These are phyloP conservation scores for Pimpla rufipes DNA, from an alignment of 2,888 invertebrate species.

Conservation along the genomic window DNA sequence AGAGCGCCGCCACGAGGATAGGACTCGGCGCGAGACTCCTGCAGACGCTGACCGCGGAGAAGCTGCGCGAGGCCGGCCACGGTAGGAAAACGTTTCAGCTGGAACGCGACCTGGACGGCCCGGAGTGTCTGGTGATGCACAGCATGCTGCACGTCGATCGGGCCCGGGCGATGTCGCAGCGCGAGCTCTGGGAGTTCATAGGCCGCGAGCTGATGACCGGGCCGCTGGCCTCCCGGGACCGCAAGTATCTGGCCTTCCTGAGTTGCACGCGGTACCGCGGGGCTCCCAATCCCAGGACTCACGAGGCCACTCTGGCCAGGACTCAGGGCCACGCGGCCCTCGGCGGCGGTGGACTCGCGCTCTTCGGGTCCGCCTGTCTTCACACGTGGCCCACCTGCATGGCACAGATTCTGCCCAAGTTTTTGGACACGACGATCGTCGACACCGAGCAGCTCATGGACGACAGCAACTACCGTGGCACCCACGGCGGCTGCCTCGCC, in stretches of 20 bases:
- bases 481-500: constrained; percentile 94
- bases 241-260: constrained; percentile 96
- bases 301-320: constrained; percentile 90
- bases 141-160: constrained; percentile 90
- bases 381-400: constrained; percentile 95
- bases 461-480: constrained; percentile 96
- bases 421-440: constrained; percentile 88
- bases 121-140: constrained; percentile 91
- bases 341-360: constrained; percentile 96
- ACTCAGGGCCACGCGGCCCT: constrained; percentile 95
- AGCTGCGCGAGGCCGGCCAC: constrained; percentile 92
- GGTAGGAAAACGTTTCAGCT: constrained; percentile 93
- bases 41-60: constrained; percentile 95
- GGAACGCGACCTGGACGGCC: constrained; percentile 88
- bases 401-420: constrained; percentile 87
- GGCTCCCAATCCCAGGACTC: constrained; percentile 88
- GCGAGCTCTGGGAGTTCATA: constrained; percentile 94
- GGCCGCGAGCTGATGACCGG: constrained; percentile 93
- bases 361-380: constrained; percentile 95
- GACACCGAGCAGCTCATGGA: constrained; percentile 93
- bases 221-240: constrained; percentile 85
- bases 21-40: constrained; percentile 92
- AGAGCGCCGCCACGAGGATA: constrained; percentile 92
- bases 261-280: constrained; percentile 94
- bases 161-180: constrained; percentile 91